Evolutionary conservation across 2,888 invertebrate genomes (phyloP).

Genomic region (Agriopis aurantiaria): DNA sequence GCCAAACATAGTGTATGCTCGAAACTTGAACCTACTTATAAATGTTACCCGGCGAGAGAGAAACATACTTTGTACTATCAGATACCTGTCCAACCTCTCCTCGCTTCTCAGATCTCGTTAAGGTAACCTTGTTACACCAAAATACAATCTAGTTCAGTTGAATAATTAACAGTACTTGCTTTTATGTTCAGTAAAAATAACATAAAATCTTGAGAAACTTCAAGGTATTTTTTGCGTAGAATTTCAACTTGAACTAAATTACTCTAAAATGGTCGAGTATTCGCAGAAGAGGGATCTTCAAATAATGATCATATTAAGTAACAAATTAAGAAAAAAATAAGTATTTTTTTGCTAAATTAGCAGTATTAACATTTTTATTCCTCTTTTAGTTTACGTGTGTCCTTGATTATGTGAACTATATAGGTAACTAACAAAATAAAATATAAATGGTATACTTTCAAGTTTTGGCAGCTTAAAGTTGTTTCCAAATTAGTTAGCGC

Average conservation of each 20-base stretch:
- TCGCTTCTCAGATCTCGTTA: constrained; percentile 3
- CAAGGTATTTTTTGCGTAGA: neutral
- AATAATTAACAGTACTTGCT: neutral
- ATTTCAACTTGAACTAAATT: neutral
- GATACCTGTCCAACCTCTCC: neutral
- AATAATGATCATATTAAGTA: no score
- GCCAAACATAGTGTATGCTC: constrained; percentile 44
- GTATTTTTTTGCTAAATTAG: no score
- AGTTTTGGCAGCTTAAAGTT: no score
- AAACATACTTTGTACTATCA: constrained; percentile 10
- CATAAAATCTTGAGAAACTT: neutral
- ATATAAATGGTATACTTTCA: no score
- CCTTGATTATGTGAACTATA: no score
- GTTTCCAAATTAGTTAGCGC: no score
- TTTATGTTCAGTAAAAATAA: constrained; percentile 1
- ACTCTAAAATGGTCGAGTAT: no score
- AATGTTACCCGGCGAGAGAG: constrained; percentile 18
- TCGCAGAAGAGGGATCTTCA: no score
- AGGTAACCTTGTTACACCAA: constrained; percentile 2
- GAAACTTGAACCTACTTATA: constrained; percentile 43
- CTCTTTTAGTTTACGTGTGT: neutral
- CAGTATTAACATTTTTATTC: no score
- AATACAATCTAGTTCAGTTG: neutral
- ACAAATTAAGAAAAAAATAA: no score
- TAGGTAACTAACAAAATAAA: no score